Conservation (phyloP, 2,113 vertebrate genomes). For the Thomomys bottae region DNA sequence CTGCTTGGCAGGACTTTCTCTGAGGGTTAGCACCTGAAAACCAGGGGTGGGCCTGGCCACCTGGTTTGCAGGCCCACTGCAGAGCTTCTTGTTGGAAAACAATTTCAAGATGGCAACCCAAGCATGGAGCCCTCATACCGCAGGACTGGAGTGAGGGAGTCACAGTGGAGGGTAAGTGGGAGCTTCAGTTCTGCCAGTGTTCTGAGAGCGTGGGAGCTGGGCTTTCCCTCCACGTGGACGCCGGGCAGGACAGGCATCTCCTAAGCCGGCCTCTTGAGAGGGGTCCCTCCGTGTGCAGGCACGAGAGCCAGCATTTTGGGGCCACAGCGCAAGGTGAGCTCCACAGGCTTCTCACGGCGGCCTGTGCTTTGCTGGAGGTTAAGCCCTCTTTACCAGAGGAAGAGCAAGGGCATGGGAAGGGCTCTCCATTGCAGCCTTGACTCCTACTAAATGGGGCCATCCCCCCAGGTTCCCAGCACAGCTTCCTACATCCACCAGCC, state of each 20-base stretch:
- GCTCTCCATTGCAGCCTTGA: neutral
- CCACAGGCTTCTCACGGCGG: constrained; percentile 8
- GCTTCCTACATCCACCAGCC: constrained; percentile 31
- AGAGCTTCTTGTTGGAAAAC: neutral
- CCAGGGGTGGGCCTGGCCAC: neutral
- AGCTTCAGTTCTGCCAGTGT: neutral
- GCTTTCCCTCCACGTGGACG: fast-evolving
- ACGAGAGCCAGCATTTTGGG: constrained; percentile 16
- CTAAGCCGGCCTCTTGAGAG: neutral
- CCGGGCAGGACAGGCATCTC: neutral
- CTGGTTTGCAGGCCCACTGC: neutral
- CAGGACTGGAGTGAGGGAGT: neutral
- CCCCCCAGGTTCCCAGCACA: constrained; percentile 51
- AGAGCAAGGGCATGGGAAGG: constrained; percentile 63
- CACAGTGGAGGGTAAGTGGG: no score
- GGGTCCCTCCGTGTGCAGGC: neutral
- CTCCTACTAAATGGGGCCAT: constrained; percentile 47
- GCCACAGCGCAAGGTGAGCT: constrained; percentile 35
- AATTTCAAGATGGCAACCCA: neutral
- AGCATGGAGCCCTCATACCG: neutral
- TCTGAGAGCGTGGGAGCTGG: neutral
- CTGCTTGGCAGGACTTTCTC: neutral
- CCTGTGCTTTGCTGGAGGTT: constrained; percentile 19
- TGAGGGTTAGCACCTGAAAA: neutral
- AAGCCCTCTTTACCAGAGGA: constrained; percentile 64